A percentile compares a stretch with the other conserved stretches of the same genome.
These are phyloP conservation scores for Phalanger gymnotis DNA, from an alignment of 2,797 vertebrate species.

Conservation along the genomic window DNA sequence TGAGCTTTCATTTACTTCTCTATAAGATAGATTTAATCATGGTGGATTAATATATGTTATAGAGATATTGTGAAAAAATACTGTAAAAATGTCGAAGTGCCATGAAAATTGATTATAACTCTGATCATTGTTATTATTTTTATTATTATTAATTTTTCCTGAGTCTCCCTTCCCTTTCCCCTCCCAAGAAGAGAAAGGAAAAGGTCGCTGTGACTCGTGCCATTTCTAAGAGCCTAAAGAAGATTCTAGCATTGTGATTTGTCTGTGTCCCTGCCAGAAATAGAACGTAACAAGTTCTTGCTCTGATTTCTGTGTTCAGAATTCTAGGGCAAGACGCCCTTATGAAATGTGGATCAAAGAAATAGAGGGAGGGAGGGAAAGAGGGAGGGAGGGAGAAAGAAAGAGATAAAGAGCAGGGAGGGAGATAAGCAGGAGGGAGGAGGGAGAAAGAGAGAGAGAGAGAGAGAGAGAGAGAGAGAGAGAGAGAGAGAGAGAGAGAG, in stretches of 20 bases:
- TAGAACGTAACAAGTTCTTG: conserved; percentile 58
- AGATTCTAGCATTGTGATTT: conserved; percentile 43
- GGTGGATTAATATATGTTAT: background rate
- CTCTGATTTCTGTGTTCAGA: conserved; percentile 65
- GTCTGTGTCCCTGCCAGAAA: conserved; percentile 72
- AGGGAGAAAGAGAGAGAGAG: too few relatives aligned
- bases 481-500: too few relatives aligned
- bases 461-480: too few relatives aligned
- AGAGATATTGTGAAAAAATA: background rate
- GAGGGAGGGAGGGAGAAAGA: background rate
- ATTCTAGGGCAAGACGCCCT: conserved; percentile 76
- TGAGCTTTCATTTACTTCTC: background rate
- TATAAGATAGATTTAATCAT: background rate
- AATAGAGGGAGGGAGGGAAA: background rate
- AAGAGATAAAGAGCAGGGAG: background rate
- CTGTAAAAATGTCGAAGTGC: background rate
- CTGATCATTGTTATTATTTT: background rate
- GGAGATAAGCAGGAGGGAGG: background rate
- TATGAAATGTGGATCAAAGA: conserved; percentile 44
- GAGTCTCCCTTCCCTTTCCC: background rate
- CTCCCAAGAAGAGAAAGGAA: background rate
- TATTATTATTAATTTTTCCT: background rate
- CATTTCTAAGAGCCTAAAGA: conserved; percentile 50
- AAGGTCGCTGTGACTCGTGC: conserved; percentile 41
- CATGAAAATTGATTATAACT: background rate